phyloP scores from a whole-genome alignment of 2,797 vertebrate genomes.

The Cygnus olor region DNA sequence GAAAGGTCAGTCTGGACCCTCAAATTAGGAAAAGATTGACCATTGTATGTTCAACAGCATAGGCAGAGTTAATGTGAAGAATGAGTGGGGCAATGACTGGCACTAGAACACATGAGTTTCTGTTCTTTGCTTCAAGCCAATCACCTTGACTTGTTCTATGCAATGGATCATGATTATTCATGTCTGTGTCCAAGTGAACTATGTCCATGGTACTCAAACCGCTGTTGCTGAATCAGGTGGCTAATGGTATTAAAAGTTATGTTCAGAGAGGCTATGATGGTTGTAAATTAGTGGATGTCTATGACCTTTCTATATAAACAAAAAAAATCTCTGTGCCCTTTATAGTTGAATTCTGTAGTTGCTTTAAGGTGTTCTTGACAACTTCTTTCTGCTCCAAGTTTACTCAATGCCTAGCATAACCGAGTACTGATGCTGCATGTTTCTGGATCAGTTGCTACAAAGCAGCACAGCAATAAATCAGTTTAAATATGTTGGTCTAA shows the following conservation, averaged over 20 bases:
- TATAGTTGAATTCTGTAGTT: not conserved
- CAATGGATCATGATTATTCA: not conserved
- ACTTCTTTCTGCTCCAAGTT: constrained; percentile 2
- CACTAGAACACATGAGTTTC: not conserved
- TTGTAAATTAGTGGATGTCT: not conserved
- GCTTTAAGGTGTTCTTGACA: not conserved
- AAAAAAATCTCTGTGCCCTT: not conserved
- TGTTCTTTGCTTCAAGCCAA: not conserved
- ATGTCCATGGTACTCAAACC: not conserved
- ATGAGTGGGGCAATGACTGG: not conserved
- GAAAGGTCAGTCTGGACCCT: not conserved
- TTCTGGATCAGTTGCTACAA: constrained; percentile 33
- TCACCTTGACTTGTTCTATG: not conserved
- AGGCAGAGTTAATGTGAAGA: not conserved
- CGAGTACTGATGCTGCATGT: not conserved
- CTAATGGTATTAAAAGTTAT: not conserved
- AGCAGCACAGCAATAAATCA: constrained; percentile 39
- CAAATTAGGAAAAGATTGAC: not conserved
- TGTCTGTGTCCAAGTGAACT: not conserved
- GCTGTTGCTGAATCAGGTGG: not conserved
- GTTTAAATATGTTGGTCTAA: constrained; percentile 24
- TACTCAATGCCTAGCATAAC: not conserved
- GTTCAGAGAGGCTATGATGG: not conserved
- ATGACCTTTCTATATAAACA: not conserved
- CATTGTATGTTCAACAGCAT: not conserved